phyloP scores from a whole-genome alignment of 92 coral and sea anemone species.

The Paramuricea clavata region DNA sequence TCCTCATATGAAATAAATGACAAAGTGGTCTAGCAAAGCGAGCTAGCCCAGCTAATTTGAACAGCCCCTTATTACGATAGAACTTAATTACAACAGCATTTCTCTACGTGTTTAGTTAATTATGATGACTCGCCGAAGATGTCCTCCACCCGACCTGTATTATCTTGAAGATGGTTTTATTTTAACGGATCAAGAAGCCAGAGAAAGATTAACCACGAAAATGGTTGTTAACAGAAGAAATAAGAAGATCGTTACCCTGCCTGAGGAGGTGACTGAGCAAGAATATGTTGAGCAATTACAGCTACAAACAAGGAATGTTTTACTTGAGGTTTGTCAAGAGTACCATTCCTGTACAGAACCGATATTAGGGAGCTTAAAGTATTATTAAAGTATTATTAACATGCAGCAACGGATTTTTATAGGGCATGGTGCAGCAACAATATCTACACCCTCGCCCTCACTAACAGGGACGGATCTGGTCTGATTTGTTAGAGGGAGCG shows the following conservation, averaged over 20 bases:
- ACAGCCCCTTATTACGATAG: neutral
- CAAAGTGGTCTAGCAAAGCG: too few species aligned
- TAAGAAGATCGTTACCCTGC: slow-evolving; percentile 76
- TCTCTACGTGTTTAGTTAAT: slow-evolving; percentile 71
- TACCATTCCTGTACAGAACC: too few species aligned
- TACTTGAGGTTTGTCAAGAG: slow-evolving; percentile 30
- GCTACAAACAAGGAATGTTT: slow-evolving; percentile 43
- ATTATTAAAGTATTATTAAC: too few species aligned
- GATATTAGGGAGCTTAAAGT: too few species aligned
- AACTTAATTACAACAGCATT: neutral
- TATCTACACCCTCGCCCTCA: too few species aligned
- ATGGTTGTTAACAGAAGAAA: slow-evolving; percentile 88
- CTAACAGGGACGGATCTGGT: too few species aligned
- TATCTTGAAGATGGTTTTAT: slow-evolving; percentile 92
- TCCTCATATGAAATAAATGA: neutral
- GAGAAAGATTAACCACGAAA: slow-evolving; percentile 78
- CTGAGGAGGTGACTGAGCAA: slow-evolving; percentile 77
- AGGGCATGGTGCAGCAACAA: too few species aligned
- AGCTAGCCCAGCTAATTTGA: too few species aligned
- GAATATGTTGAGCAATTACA: slow-evolving; percentile 69
- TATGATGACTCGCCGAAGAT: slow-evolving; percentile 78
- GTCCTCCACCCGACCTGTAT: slow-evolving; percentile 95
- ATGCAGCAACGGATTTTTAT: too few species aligned
- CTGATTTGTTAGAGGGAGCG: too few species aligned
- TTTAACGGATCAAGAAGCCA: slow-evolving; percentile 84